Evolutionary conservation across 2,888 invertebrate genomes (phyloP), one percentile per base, ranked within the genome.

Genomic region (Dromius quadrimaculatus): DNA sequence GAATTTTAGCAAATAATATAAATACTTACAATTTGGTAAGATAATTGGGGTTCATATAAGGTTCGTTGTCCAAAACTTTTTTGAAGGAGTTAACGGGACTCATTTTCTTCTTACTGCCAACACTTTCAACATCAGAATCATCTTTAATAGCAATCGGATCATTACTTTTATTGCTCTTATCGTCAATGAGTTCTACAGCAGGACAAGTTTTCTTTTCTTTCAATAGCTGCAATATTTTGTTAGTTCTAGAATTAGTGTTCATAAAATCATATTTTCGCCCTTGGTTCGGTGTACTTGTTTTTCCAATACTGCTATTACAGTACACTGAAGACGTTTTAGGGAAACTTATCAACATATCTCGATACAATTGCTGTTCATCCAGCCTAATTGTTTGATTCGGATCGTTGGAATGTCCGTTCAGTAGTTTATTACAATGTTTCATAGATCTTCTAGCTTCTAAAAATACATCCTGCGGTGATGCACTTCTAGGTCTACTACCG

Each of bases 291-390:
- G 80, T 78, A 9, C 75, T 74, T 71, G 77, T 78, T 11, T 6
- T 77, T 74, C 1, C 78, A 76, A 15, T 41, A 2, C 41, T 8
- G 15, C 15, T 22, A 11, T 74, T 72, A 65, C 72, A 63, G 64
- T 66, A 72, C 34, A 28, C 68, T 43, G 74, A 59, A 71, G 59
- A n/a, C 13, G 66, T 73, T 28, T 73, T 61, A 20, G 76, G 78
- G 2, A 84, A 83, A 75, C 81, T 81, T 59, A 81, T 83, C 34
- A 88, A 83, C 41, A 88, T 76, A 77, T 87, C 85, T 75, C 84
- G 84, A 74, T 87, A 88, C 76, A 83, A 84, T 75, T 80, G 82
- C 76, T 87, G 87, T 73, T 87, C 87, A 74, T 87, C 85, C 76
- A 88, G 80, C 78, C 87, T 84, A 73, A 86, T 85, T 65, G 86